Percentiles rank a stretch among this genome's conserved stretches.
Conservation (phyloP, 2,113 vertebrate genomes). For the Lophochroa leadbeateri region DNA sequence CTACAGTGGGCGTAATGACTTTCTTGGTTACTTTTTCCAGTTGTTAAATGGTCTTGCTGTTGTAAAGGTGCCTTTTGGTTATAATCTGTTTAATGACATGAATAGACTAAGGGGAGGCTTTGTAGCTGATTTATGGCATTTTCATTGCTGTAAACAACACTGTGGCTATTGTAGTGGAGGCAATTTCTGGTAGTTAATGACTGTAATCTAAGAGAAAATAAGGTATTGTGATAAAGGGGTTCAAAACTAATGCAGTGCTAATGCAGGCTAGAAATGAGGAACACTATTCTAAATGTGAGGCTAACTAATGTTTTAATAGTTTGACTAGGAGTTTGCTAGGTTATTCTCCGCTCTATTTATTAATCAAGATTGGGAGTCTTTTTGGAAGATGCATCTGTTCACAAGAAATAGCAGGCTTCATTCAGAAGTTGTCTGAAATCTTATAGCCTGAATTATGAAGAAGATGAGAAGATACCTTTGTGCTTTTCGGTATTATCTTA, state of each 20-base stretch:
- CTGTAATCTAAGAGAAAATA: background rate
- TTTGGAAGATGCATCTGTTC: background rate
- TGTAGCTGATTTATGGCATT: background rate
- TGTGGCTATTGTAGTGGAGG: background rate
- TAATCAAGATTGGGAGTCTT: background rate
- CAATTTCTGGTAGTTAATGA: slow-evolving; percentile 15
- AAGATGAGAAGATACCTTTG: background rate
- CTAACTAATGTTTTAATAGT: background rate
- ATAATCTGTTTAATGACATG: background rate
- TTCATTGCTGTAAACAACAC: background rate
- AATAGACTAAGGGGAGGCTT: background rate
- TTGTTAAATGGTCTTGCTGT: background rate
- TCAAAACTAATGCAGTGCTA: background rate
- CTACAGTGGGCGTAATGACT: background rate
- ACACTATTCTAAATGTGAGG: background rate
- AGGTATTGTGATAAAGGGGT: background rate
- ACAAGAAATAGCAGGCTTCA: background rate
- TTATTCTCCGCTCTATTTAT: background rate
- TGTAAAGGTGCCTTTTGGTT: background rate
- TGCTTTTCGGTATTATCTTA: background rate
- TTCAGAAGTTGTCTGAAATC: background rate
- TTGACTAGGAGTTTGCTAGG: background rate
- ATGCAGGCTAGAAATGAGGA: background rate
- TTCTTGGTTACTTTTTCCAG: background rate
- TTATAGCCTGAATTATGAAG: background rate